Evolutionary conservation across 2,797 vertebrate species (phyloP).

Genomic region (Varecia variegata): DNA sequence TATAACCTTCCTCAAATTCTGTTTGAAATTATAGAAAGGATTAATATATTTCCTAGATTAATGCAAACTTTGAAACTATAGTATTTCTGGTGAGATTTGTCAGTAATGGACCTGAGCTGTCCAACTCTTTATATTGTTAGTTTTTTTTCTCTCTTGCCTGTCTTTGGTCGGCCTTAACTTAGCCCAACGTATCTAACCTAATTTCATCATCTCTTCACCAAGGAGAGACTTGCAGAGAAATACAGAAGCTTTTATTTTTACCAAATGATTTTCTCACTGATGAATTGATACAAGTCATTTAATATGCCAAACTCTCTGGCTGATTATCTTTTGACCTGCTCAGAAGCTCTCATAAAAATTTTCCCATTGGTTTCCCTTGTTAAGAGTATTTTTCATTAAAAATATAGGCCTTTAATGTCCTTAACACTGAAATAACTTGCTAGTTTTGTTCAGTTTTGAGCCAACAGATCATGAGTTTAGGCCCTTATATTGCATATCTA

Average conservation of each 20-base stretch:
- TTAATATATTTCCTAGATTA: conserved; percentile 1
- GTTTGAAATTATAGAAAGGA: conserved; percentile 30
- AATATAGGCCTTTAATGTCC: background rate
- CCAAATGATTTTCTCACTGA: background rate
- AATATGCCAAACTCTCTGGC: background rate
- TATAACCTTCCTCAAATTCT: background rate
- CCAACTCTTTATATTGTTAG: background rate
- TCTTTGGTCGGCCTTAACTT: conserved; percentile 24
- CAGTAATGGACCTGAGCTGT: background rate
- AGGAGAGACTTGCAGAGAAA: background rate
- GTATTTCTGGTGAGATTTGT: background rate
- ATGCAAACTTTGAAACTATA: conserved; percentile 13
- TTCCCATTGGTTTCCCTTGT: background rate
- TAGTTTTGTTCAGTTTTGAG: conserved; percentile 46
- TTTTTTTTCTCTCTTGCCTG: conserved; percentile 23
- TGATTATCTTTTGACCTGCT: background rate
- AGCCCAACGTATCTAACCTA: background rate
- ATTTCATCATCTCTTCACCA: conserved; percentile 33
- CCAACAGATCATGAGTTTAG: background rate
- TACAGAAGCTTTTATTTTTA: conserved; percentile 3
- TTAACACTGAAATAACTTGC: conserved; percentile 9
- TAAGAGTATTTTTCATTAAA: background rate
- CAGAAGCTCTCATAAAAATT: background rate
- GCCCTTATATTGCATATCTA: background rate
- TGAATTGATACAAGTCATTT: background rate